A percentile compares a stretch with the other conserved stretches of the same genome.
Evolutionary conservation across 2,888 invertebrate species (phyloP).

Genomic region (Pristionchus arcanus): DNA sequence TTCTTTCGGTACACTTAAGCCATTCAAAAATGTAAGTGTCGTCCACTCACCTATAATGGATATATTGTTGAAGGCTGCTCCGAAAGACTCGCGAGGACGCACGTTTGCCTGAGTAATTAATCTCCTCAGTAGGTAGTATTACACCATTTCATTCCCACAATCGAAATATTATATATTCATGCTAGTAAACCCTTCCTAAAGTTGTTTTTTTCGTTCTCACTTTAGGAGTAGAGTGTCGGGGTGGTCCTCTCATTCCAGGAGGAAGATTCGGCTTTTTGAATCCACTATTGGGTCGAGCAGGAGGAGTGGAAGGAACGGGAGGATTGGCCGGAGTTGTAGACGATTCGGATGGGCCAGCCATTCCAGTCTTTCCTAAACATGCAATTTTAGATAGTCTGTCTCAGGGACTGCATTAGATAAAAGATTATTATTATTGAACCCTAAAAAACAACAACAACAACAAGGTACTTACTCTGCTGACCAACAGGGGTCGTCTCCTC

Average conservation of each 20-base stretch:
- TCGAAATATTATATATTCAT: neutral
- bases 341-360: neutral
- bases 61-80: conserved; percentile 3
- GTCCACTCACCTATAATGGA: conserved; percentile 31
- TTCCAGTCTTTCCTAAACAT: neutral
- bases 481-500: conserved; percentile 28
- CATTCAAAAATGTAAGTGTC: no score
- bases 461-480: neutral
- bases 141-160: neutral
- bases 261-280: conserved; percentile 14
- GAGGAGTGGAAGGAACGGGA: conserved; percentile 37
- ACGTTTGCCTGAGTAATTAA: neutral
- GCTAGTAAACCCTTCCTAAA: neutral
- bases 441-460: no score
- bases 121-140: neutral
- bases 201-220: neutral
- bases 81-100: conserved; percentile 10
- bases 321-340: neutral
- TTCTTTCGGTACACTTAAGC: no score
- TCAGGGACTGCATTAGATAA: no score
- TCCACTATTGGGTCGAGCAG: conserved; percentile 19
- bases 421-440: no score
- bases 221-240: conserved; percentile 35
- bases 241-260: neutral
- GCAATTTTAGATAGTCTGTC: neutral